These are phyloP conservation scores for Eulithis prunata DNA, from an alignment of 2,888 invertebrate species.

Conservation along the genomic window DNA sequence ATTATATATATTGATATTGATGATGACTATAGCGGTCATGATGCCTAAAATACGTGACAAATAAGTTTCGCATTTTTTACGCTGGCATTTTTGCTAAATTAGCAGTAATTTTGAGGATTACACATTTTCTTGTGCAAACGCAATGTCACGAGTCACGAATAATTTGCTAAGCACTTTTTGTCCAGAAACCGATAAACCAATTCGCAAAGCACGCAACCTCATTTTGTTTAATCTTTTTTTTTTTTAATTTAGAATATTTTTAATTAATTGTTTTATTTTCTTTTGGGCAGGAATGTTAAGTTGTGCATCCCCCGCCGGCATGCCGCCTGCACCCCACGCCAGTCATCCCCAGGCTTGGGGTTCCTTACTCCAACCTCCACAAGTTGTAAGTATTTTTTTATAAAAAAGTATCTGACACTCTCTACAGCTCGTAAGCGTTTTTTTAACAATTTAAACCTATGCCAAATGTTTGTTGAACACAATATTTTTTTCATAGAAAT, in stretches of 20 bases:
- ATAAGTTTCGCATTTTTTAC: slow-evolving; percentile 42
- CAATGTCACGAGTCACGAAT: slow-evolving; percentile 43
- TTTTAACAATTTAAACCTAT: too few species aligned
- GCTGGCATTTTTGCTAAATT: slow-evolving; percentile 28
- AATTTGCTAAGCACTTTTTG: slow-evolving; percentile 28
- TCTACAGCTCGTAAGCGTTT: too few species aligned
- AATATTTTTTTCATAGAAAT: slow-evolving; percentile 78
- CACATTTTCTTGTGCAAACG: slow-evolving; percentile 40
- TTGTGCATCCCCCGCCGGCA: slow-evolving; percentile 76
- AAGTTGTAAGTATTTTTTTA: slow-evolving; percentile 62
- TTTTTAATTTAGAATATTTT: slow-evolving; percentile 4
- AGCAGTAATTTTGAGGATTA: slow-evolving; percentile 45
- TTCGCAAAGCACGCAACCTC: slow-evolving; percentile 15
- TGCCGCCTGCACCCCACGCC: slow-evolving; percentile 72
- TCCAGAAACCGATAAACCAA: slow-evolving; percentile 11
- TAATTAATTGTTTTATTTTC: slow-evolving; percentile 31
- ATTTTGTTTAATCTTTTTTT: too few species aligned
- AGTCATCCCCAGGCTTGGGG: slow-evolving; percentile 69
- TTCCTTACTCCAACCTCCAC: slow-evolving; percentile 63
- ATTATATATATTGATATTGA: too few species aligned
- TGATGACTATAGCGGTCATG: background rate
- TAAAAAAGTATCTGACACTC: background rate
- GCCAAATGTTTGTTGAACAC: slow-evolving; percentile 19
- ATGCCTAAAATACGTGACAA: slow-evolving; percentile 38
- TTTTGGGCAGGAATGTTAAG: slow-evolving; percentile 70